These are phyloP conservation scores for Scylla paramamosain DNA, from an alignment of 1,140 invertebrate genomes.

Conservation along the genomic window DNA sequence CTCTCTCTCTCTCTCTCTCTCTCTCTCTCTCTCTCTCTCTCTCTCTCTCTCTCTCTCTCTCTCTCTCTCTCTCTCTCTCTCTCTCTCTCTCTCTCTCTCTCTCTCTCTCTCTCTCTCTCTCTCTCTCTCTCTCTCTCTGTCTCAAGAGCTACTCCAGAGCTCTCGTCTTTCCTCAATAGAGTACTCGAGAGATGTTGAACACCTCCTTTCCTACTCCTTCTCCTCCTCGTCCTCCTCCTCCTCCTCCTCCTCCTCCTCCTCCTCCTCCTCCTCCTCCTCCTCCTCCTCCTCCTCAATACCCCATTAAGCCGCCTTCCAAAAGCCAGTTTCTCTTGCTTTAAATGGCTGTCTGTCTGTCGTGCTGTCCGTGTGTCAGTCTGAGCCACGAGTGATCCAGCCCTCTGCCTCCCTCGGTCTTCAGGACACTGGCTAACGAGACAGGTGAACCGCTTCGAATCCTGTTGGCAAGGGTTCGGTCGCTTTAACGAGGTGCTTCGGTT, in stretches of 20 bases:
- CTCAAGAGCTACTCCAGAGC: neutral
- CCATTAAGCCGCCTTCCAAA: neutral
- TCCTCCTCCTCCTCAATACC: neutral
- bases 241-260: neutral
- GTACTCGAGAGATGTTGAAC: neutral
- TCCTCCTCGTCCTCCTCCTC: neutral
- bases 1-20: slow-evolving; percentile 1
- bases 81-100: slow-evolving; percentile 18
- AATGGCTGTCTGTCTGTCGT: slow-evolving; percentile 11
- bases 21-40: slow-evolving; percentile 20
- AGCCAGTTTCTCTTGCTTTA: neutral
- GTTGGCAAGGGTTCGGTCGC: no score
- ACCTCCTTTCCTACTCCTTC: neutral
- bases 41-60: slow-evolving; percentile 18
- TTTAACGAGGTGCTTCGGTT: no score
- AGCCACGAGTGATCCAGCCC: neutral
- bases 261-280: neutral
- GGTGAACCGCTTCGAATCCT: neutral
- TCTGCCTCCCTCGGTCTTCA: neutral
- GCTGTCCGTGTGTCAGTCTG: neutral
- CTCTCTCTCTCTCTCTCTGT: slow-evolving; percentile 7
- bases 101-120: slow-evolving; percentile 20
- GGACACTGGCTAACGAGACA: neutral
- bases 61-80: slow-evolving; percentile 9
- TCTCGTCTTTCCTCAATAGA: neutral